A percentile compares a stretch with the other conserved stretches of the same genome.
Evolutionary conservation across 92 coral and sea anemone genomes (phyloP).

Genomic region (Epizoanthus illoricatus): DNA sequence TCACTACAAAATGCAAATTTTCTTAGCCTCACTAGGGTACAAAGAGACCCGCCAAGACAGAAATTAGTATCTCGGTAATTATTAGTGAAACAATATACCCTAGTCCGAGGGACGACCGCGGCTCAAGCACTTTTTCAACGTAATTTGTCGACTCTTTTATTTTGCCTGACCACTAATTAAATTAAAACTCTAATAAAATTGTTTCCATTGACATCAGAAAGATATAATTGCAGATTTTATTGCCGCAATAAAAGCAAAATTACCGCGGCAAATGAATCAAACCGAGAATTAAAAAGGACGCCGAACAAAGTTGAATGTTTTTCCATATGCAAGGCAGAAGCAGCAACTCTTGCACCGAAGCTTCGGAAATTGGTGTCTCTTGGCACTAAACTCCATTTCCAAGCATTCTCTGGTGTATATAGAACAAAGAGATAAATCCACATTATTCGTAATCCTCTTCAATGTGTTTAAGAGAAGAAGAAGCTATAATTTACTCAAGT

Average conservation of each 20-base stretch:
- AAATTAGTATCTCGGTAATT: conserved; percentile 76
- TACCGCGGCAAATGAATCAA: conserved; percentile 81
- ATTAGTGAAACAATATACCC: conserved; percentile 87
- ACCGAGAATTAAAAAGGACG: conserved; percentile 69
- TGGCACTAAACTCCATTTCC: conserved; percentile 45
- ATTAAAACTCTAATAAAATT: conserved; percentile 98
- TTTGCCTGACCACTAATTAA: conserved; percentile 90
- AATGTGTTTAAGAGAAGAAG: conserved; percentile 45
- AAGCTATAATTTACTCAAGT: conserved; percentile 58
- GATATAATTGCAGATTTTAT: conserved; percentile 95
- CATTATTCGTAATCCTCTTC: conserved; percentile 75
- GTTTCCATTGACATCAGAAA: conserved; percentile 97
- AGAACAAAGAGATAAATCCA: conserved; percentile 58
- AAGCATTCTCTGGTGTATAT: conserved; percentile 15
- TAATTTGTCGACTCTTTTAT: conserved; percentile 85
- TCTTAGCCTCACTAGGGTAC: conserved; percentile 50
- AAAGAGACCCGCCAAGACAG: conserved; percentile 86
- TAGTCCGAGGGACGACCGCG: conserved; percentile 73
- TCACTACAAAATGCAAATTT: conserved; percentile 57
- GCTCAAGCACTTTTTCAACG: conserved; percentile 74
- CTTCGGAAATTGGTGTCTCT: conserved; percentile 71
- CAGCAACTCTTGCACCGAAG: conserved; percentile 47
- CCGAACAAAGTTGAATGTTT: conserved; percentile 82
- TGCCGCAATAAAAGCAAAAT: conserved; percentile 95
- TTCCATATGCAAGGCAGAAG: conserved; percentile 78